Conservation (phyloP, 2,888 invertebrate genomes). For the Thalpophila matura region DNA sequence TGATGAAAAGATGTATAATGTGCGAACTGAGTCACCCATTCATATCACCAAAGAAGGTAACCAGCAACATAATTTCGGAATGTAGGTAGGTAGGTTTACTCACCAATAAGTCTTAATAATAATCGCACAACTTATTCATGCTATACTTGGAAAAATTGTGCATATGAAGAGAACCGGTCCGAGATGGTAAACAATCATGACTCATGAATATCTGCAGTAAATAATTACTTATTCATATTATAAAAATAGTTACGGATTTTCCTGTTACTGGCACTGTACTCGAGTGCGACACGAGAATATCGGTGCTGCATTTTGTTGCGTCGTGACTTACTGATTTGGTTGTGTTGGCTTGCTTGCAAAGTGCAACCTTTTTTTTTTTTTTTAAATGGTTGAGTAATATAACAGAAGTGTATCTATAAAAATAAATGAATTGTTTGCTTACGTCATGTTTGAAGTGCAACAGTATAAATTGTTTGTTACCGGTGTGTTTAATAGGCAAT, state of each 20-base stretch:
- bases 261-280: constrained; percentile 64
- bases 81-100: constrained; percentile 72
- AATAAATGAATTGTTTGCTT: constrained; percentile 38
- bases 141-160: constrained; percentile 80
- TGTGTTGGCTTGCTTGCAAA: constrained; percentile 8
- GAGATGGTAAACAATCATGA: constrained; percentile 77
- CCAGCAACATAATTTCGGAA: constrained; percentile 67
- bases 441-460: constrained; percentile 61
- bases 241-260: constrained; percentile 70
- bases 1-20: constrained; percentile 53
- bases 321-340: constrained; percentile 54
- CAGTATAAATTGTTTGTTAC: constrained; percentile 64
- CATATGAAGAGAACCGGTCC: constrained; percentile 78
- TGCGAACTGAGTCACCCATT: constrained; percentile 72
- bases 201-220: constrained; percentile 71
- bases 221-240: constrained; percentile 68
- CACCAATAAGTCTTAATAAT: constrained; percentile 70
- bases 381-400: constrained; percentile 29
- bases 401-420: constrained; percentile 41
- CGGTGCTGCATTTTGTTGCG: constrained; percentile 37
- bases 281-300: constrained; percentile 24
- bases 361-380: constrained; percentile 19
- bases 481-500: constrained; percentile 74
- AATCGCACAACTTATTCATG: constrained; percentile 75
- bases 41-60: constrained; percentile 73